Percentiles rank a stretch among this genome's conserved stretches.
Conservation (phyloP, 2,888 invertebrate species). For the Lepidonotus clava region DNA sequence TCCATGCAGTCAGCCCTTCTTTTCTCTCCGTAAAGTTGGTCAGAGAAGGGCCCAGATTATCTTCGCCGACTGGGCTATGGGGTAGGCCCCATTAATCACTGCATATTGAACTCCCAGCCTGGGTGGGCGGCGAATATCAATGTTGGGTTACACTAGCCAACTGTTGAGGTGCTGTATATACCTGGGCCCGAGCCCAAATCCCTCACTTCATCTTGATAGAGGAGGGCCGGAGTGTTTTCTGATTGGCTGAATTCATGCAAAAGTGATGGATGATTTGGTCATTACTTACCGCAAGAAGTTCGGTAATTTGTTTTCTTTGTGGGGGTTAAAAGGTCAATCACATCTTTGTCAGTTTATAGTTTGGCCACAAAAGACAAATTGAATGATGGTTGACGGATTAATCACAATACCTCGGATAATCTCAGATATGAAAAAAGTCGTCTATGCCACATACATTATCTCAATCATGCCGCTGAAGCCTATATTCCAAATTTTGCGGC, state of each 20-base stretch:
- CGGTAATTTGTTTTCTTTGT: too few relatives aligned
- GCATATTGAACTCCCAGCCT: slow-evolving; percentile 31
- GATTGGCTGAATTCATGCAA: slow-evolving; percentile 30
- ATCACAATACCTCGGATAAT: too few relatives aligned
- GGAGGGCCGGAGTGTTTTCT: background rate
- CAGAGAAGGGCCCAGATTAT: background rate
- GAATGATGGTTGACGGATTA: too few relatives aligned
- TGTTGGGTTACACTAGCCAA: too few relatives aligned
- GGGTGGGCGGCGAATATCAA: background rate
- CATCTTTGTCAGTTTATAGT: too few relatives aligned
- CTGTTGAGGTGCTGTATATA: background rate
- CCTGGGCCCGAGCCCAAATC: background rate
- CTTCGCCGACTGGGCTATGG: background rate
- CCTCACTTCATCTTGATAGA: slow-evolving; percentile 1
- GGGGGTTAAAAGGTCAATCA: too few relatives aligned
- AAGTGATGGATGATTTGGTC: slow-evolving; percentile 6
- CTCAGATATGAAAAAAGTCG: too few relatives aligned
- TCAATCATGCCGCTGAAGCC: too few relatives aligned
- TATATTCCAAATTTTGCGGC: too few relatives aligned
- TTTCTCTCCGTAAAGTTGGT: background rate
- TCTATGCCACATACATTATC: too few relatives aligned
- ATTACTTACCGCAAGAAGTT: background rate
- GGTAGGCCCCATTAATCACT: slow-evolving; percentile 2
- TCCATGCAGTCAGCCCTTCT: background rate
- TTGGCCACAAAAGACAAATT: too few relatives aligned